Percentiles rank a stretch among this genome's conserved stretches.
Evolutionary conservation across 1,140 invertebrate genomes (phyloP).

Genomic region (Hylaeus anthracinus): DNA sequence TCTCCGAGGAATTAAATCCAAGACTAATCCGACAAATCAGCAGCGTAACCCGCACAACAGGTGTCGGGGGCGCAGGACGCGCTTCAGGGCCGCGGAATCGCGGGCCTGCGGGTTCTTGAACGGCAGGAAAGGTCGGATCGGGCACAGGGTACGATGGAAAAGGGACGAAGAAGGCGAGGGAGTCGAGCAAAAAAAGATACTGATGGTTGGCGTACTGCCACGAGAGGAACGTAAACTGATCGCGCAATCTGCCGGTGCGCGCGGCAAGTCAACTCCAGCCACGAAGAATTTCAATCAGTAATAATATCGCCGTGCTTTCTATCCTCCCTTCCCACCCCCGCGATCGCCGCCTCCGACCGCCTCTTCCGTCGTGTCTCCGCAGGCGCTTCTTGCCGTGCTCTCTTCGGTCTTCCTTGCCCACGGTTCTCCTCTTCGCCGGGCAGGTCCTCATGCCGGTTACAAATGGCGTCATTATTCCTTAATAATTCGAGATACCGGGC

Average conservation of each 20-base stretch:
- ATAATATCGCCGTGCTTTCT: slow-evolving; percentile 62
- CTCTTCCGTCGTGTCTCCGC: background rate
- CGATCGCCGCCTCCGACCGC: background rate
- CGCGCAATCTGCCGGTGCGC: slow-evolving; percentile 65
- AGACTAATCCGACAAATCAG: background rate
- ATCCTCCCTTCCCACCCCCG: slow-evolving; percentile 19
- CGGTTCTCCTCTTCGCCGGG: slow-evolving; percentile 35
- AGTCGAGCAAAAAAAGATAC: background rate
- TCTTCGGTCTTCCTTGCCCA: slow-evolving; percentile 3
- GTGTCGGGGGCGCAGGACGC: slow-evolving; percentile 15
- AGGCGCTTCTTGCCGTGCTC: background rate
- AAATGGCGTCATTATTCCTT: slow-evolving; percentile 70
- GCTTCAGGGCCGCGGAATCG: slow-evolving; percentile 18
- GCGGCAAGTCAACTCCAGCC: slow-evolving; percentile 65
- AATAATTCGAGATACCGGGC: slow-evolving; percentile 65
- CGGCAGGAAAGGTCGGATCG: slow-evolving; percentile 8
- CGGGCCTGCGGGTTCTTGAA: background rate
- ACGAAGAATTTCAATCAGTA: slow-evolving; percentile 70
- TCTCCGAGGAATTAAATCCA: background rate
- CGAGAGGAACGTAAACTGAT: slow-evolving; percentile 66
- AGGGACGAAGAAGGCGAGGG: background rate
- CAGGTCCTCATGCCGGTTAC: slow-evolving; percentile 60
- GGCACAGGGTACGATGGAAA: slow-evolving; percentile 1
- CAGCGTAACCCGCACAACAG: slow-evolving; percentile 12
- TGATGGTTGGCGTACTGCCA: slow-evolving; percentile 53